A percentile compares a stretch with the other conserved stretches of the same genome.
Conservation (phyloP, 1,140 invertebrate genomes). For the Amyelois transitella region DNA sequence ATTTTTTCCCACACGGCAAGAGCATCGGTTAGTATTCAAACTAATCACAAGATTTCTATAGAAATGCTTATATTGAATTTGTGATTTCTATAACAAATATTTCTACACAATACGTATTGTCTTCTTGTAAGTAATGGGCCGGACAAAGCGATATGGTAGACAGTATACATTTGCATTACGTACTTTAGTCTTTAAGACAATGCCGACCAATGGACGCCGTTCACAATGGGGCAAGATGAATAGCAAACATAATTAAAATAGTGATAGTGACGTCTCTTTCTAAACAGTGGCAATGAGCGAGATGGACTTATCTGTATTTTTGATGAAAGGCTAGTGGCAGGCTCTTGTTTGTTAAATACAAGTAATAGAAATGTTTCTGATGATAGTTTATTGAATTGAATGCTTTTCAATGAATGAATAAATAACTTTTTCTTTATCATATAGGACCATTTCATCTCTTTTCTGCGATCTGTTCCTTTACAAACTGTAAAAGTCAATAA, state of each 20-base stretch:
- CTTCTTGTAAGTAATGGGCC: neutral
- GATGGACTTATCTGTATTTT: neutral
- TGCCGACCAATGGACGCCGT: neutral
- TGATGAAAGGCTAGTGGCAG: neutral
- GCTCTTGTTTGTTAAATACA: neutral
- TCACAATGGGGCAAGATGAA: neutral
- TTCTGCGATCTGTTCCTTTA: no score
- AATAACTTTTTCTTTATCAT: no score
- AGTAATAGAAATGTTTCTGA: no score
- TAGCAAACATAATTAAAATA: neutral
- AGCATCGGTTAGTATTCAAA: no score
- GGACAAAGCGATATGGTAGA: neutral
- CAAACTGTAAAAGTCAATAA: no score
- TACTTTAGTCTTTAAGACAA: neutral
- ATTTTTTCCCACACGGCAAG: no score
- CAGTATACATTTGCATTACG: neutral
- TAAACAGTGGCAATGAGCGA: neutral
- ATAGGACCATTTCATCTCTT: no score
- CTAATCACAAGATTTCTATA: no score
- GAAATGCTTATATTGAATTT: no score
- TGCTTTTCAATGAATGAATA: no score
- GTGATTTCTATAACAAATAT: neutral
- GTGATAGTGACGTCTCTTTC: neutral
- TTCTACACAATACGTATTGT: neutral
- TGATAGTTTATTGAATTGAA: no score